These are phyloP conservation scores for Muntiacus reevesi DNA, from an alignment of 2,113 vertebrate species.

Conservation along the genomic window DNA sequence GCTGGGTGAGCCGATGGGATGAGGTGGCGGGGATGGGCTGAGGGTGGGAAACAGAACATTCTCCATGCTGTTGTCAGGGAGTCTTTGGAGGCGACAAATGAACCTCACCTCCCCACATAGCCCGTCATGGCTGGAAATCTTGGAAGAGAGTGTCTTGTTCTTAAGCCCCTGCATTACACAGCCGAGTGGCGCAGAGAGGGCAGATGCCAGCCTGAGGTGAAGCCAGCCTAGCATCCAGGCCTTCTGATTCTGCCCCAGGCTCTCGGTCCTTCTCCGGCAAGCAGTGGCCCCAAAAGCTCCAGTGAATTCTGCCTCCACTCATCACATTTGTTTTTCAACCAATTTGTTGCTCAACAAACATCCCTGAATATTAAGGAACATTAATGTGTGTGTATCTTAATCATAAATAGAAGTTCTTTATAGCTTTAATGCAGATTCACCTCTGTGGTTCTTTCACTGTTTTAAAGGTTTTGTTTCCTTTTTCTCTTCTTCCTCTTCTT, in stretches of 20 bases:
- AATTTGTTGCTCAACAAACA: neutral
- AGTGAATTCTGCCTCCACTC: neutral
- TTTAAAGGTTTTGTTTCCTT: neutral
- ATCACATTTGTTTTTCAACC: neutral
- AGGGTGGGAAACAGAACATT: neutral
- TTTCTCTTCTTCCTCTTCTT: neutral
- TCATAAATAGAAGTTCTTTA: neutral
- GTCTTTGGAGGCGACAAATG: neutral
- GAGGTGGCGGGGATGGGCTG: neutral
- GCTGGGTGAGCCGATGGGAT: neutral
- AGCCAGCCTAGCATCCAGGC: no score
- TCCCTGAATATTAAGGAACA: neutral
- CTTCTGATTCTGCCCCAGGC: neutral
- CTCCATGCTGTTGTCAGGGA: neutral
- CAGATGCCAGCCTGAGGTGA: neutral
- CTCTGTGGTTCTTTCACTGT: neutral
- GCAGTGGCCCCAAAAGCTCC: neutral
- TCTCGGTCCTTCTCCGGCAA: neutral
- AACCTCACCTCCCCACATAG: neutral
- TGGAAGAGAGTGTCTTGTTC: neutral
- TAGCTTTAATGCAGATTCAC: neutral
- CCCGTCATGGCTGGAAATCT: neutral
- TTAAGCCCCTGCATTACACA: neutral
- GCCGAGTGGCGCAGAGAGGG: accelerated
- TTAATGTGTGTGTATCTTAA: neutral